These are phyloP conservation scores for Teleiodes luculella DNA, from an alignment of 2,888 invertebrate species.

Conservation along the genomic window DNA sequence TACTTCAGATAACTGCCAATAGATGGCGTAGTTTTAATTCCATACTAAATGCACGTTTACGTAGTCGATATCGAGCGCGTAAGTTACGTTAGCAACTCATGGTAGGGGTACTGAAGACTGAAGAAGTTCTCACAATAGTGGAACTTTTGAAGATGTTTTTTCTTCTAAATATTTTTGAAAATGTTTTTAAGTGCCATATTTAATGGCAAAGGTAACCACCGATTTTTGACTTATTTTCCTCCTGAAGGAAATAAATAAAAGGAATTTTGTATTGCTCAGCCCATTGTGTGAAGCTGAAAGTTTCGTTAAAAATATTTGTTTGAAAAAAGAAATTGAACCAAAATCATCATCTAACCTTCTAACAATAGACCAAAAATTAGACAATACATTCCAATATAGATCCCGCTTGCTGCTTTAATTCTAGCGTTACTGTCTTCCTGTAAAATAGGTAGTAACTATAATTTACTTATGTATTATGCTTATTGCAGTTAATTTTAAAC, in stretches of 20 bases:
- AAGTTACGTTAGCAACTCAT: no score
- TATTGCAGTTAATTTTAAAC: constrained; percentile 1
- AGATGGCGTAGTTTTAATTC: no score
- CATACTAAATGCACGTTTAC: no score
- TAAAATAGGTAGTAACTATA: constrained; percentile 40
- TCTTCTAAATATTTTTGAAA: constrained; percentile 14
- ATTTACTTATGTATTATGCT: constrained; percentile 26
- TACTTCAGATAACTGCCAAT: no score
- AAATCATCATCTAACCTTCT: constrained; percentile 31
- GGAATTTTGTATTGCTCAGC: constrained; percentile 16
- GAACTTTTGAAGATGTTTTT: constrained; percentile 11
- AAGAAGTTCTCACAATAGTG: constrained; percentile 21
- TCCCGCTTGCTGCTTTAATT: constrained; percentile 38
- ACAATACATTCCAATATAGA: constrained; percentile 42
- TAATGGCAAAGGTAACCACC: constrained; percentile 29
- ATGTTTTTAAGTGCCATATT: constrained; percentile 36
- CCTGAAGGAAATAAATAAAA: constrained; percentile 24
- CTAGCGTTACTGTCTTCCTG: constrained; percentile 57
- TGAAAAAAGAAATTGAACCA: constrained; percentile 39
- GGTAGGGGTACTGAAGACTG: no score
- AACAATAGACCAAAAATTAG: constrained; percentile 39
- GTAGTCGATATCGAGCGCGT: no score
- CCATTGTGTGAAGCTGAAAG: constrained; percentile 33
- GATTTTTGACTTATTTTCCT: constrained; percentile 33
- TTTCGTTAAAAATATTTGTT: constrained; percentile 27